Evolutionary conservation across 2,113 vertebrate species (phyloP).

Genomic region (Heterotilapia buettikoferi): DNA sequence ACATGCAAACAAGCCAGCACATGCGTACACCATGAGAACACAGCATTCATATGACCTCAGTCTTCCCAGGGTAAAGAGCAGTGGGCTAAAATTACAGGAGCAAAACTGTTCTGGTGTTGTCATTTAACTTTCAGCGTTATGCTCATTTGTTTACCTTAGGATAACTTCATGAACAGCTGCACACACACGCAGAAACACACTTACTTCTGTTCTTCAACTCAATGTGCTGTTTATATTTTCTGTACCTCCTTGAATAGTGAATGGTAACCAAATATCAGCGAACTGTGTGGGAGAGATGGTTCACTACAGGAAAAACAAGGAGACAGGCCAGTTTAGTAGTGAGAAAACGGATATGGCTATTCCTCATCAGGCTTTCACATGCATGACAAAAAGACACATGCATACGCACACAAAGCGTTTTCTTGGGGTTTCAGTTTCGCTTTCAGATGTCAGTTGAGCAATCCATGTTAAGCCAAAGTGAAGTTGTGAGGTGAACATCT

Average conservation of each 20-base stretch:
- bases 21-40: neutral
- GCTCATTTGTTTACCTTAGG: neutral
- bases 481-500: neutral
- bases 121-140: conserved; percentile 14
- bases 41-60: neutral
- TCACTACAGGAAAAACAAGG: conserved; percentile 3
- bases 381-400: neutral
- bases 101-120: neutral
- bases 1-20: neutral
- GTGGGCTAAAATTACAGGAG: neutral
- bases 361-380: conserved; percentile 19
- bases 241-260: neutral
- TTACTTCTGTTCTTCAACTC: neutral
- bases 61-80: neutral
- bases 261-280: conserved; percentile 41
- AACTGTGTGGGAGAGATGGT: conserved; percentile 2
- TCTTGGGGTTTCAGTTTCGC: conserved; percentile 25
- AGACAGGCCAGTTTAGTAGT: neutral
- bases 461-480: neutral
- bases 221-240: conserved; percentile 1
- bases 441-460: conserved; percentile 19
- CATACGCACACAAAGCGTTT: neutral
- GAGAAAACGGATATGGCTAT: conserved; percentile 19
- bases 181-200: neutral
- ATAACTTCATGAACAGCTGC: neutral